These are phyloP conservation scores for Dusona sp. DNA, from an alignment of 2,888 invertebrate genomes.

Conservation along the genomic window DNA sequence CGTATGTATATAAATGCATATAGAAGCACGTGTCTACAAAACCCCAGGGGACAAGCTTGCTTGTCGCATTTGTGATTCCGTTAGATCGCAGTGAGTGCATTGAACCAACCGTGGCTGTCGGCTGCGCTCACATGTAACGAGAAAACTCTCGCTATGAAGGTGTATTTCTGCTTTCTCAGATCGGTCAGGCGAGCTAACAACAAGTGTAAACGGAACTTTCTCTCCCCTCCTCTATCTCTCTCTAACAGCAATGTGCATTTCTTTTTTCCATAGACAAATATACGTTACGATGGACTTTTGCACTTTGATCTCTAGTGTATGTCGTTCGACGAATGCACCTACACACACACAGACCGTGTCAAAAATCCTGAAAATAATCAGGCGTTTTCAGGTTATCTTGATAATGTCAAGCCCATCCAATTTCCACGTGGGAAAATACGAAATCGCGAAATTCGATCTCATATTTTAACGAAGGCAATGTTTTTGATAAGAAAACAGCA, in stretches of 20 bases:
- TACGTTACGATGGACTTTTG: slow-evolving; percentile 2
- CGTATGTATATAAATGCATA: no score
- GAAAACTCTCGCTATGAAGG: slow-evolving; percentile 23
- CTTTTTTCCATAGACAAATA: slow-evolving; percentile 22
- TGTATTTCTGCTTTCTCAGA: slow-evolving; percentile 61
- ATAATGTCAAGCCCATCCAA: no score
- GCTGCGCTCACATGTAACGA: slow-evolving; percentile 47
- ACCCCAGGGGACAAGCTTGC: slow-evolving; percentile 25
- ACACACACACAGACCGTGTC: no score
- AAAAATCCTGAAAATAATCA: no score
- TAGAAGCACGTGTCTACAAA: not conserved
- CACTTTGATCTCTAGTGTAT: slow-evolving; percentile 41
- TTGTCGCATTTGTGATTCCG: slow-evolving; percentile 57
- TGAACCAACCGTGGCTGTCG: slow-evolving; percentile 16
- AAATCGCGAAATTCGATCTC: no score
- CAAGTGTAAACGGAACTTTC: slow-evolving; percentile 39
- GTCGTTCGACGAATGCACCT: not conserved
- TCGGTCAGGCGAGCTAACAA: slow-evolving; percentile 51
- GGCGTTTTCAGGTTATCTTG: no score
- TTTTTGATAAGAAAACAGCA: no score
- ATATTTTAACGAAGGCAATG: no score
- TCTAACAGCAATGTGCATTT: not conserved
- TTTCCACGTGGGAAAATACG: no score
- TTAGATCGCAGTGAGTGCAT: slow-evolving; percentile 28
- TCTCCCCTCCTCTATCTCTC: not conserved